Conservation (phyloP, 2,113 vertebrate species). For the Periophthalmodon schlosseri region DNA sequence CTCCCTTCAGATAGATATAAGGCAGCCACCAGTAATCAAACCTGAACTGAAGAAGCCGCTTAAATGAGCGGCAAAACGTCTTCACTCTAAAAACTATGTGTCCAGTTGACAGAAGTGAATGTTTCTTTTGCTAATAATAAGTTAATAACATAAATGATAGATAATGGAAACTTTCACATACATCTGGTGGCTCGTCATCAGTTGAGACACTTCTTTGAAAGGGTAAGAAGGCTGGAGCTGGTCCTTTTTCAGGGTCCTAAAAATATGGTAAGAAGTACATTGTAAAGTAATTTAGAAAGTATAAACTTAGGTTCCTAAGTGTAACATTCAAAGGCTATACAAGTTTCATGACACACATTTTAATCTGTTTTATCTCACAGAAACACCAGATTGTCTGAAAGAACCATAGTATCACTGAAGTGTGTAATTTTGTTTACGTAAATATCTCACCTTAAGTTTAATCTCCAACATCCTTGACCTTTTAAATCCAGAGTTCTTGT, state of each 20-base stretch:
- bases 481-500: conserved; percentile 93
- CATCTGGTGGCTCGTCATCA: conserved; percentile 87
- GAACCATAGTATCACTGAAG: not conserved
- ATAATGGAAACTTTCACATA: conserved; percentile 25
- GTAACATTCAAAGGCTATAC: not conserved
- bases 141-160: not conserved
- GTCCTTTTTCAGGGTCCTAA: conserved; percentile 90
- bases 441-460: conserved; percentile 83
- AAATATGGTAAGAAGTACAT: not conserved
- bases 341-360: not conserved
- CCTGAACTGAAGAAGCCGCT: too few species aligned
- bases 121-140: not conserved
- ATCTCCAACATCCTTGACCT: conserved; percentile 89
- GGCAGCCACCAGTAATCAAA: too few species aligned
- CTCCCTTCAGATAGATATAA: too few species aligned
- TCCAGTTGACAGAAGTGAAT: too few species aligned
- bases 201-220: conserved; percentile 90
- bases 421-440: not conserved
- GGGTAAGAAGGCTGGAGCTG: conserved; percentile 85
- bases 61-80: too few species aligned
- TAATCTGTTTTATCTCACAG: not conserved
- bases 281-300: not conserved
- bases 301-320: not conserved
- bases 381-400: not conserved
- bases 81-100: too few species aligned